Evolutionary conservation across 1,140 invertebrate genomes (phyloP), one percentile per base, ranked within the genome.

Genomic region (Nasonia longicornis): DNA sequence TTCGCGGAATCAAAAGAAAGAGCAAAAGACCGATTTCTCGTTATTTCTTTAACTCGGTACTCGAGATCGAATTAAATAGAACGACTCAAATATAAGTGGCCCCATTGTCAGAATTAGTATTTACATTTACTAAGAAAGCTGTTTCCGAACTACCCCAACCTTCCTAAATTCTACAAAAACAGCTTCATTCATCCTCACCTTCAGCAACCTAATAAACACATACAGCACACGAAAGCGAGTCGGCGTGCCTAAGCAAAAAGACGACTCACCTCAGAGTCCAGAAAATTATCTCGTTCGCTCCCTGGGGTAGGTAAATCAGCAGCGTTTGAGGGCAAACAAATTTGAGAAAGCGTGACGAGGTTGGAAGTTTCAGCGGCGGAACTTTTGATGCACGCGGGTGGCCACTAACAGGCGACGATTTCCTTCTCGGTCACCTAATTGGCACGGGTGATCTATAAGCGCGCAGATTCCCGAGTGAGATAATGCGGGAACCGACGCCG

Each of bases 341-440:
- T 77, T 77, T 69, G 76, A 26, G 66, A 77, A 77, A 77, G 76
- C 76, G 38, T 77, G 64, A 69, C 76, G 38, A 31, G 2, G 12
- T 64, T 16, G 3, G 45, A 48, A 45, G 3, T 72, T 48, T 73
- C 42, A 45, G 42, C 20, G 71, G 48, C 38, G 52, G 52, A 58
- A 20, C 22, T 22, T 76, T 76, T 58, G 31, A 66, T 64, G 58
- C 58, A 2, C 74, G n/a, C 64, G 76, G 76, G 76, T 77, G 76
- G 76, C 35, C 76, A n/a, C 11, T 29, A 48, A 69, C 12, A n/a
- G 52, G 20, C 20, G 52, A 58, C 52, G 52, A 58, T 58, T 58
- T 58, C 52, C 52, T 76, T 38, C 20, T 76, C 12, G 22, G 42
- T 22, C 29, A 66, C 29, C 63, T 76, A 76, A 76, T 76, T 76